Evolutionary conservation across 2,113 vertebrate genomes (phyloP), one percentile per base, ranked within the genome.

Genomic region (Apistogramma diplotaenia): DNA sequence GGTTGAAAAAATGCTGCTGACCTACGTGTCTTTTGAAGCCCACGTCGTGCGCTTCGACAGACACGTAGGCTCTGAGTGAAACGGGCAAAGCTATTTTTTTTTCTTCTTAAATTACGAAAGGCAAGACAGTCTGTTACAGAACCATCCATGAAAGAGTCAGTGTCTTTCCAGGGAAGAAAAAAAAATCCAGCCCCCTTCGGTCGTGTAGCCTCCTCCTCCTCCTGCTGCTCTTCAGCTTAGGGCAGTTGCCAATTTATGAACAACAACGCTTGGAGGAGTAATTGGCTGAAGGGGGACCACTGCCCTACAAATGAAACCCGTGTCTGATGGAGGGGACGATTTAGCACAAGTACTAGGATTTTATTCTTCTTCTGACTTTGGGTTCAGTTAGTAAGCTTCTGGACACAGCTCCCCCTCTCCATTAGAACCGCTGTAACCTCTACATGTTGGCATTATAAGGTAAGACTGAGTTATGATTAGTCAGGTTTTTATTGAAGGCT

Each of bases 131-230:
- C 81, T 77, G 84, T 82, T 86, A 82, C 84, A 33, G 73, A 83
- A 86, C 79, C 88, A 85, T 89, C 31, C 89, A 89, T 95, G 92
- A 95, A 96, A 93, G 93, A 85, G 86, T 84, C 58, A 83, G 93
- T 95, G 94, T 95, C 83, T 90, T 87, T 86, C 72, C 88, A 82
- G 56, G 84, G 86, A 10, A 0, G 3, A 49, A 51, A 51, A 87
- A 57, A 60, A 91, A 81, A 93, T 87, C 93, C 92, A 88, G 85
- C 94, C 93, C 91, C 84, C 75, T 89, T 61, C 73, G 27, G 53
- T 59, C 74, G 79, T 29, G 33, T 33, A n/a, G 12, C 91, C 61
- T 85, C 71, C 43, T 71, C 61, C 72, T 81, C 49, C 62, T 72
- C 43, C 60, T 46, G 61, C 33, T 76, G 51, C 25, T 83, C 77